These are phyloP conservation scores for Lasaia peninsularis DNA, from an alignment of 1,140 invertebrate species.

Conservation along the genomic window DNA sequence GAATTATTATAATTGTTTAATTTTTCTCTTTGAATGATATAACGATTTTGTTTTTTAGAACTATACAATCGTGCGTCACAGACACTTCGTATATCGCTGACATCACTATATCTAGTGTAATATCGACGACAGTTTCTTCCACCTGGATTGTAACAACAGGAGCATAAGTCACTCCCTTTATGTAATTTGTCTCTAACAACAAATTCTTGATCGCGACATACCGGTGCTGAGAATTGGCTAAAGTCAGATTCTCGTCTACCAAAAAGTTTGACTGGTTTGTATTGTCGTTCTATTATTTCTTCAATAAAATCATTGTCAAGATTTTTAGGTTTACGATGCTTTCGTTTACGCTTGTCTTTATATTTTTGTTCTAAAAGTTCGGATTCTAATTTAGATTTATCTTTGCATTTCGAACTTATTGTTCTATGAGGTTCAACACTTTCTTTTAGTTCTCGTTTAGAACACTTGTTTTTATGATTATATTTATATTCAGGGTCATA, in stretches of 20 bases:
- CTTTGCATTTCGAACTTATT: constrained; percentile 23
- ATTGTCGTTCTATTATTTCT: constrained; percentile 60
- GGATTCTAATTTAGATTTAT: constrained; percentile 16
- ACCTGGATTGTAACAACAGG: constrained; percentile 42
- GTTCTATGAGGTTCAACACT: constrained; percentile 14
- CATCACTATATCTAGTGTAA: constrained; percentile 25
- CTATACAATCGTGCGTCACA: constrained; percentile 57
- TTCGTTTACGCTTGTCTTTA: background rate
- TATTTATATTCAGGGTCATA: constrained; percentile 23
- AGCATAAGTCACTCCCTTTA: constrained; percentile 48
- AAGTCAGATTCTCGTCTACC: constrained; percentile 44
- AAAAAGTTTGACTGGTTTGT: constrained; percentile 57
- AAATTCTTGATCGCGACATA: constrained; percentile 60
- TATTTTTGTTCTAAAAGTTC: background rate
- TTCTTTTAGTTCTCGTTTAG: constrained; percentile 13
- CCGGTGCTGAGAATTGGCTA: constrained; percentile 59
- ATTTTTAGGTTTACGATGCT: constrained; percentile 26
- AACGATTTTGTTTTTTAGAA: constrained; percentile 33
- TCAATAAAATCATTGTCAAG: constrained; percentile 57
- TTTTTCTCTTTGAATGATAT: constrained; percentile 28
- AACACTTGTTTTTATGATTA: constrained; percentile 14
- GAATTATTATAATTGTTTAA: constrained; percentile 52
- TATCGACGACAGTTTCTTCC: constrained; percentile 21
- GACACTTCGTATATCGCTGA: constrained; percentile 49
- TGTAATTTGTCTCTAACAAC: constrained; percentile 32